phyloP scores from a whole-genome alignment of 2,888 invertebrate genomes.

The Drosophila aldrichi region DNA sequence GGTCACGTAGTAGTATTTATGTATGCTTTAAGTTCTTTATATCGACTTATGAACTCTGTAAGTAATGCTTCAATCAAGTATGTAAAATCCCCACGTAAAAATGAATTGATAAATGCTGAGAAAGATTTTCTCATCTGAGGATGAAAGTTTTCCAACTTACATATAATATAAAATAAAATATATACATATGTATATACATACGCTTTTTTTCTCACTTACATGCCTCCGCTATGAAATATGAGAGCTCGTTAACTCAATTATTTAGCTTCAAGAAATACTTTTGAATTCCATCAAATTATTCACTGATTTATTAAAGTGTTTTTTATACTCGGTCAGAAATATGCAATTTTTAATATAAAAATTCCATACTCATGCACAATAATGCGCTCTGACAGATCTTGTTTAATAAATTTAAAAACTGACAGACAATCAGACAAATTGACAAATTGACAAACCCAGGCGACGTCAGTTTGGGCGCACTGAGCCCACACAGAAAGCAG shows the following conservation, averaged over 20 bases:
- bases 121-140: too few species aligned
- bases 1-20: neutral
- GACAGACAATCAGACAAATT: slow-evolving; percentile 63
- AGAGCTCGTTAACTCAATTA: neutral
- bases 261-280: neutral
- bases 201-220: too few species aligned
- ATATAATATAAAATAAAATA: too few species aligned
- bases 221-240: neutral
- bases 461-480: slow-evolving; percentile 33
- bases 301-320: slow-evolving; percentile 34
- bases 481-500: slow-evolving; percentile 53
- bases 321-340: slow-evolving; percentile 1
- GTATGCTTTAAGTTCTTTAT: neutral
- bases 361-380: slow-evolving; percentile 33
- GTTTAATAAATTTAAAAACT: slow-evolving; percentile 53
- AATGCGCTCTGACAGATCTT: slow-evolving; percentile 42
- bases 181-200: too few species aligned
- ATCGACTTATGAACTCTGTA: neutral
- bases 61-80: neutral
- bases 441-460: slow-evolving; percentile 63
- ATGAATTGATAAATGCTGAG: too few species aligned
- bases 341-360: slow-evolving; percentile 31
- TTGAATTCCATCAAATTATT: slow-evolving; percentile 12
- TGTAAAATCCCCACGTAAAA: too few species aligned
- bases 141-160: neutral